Evolutionary conservation across 2,113 vertebrate genomes (phyloP), one percentile per base, ranked within the genome.

Genomic region (Malaclemys terrapin): DNA sequence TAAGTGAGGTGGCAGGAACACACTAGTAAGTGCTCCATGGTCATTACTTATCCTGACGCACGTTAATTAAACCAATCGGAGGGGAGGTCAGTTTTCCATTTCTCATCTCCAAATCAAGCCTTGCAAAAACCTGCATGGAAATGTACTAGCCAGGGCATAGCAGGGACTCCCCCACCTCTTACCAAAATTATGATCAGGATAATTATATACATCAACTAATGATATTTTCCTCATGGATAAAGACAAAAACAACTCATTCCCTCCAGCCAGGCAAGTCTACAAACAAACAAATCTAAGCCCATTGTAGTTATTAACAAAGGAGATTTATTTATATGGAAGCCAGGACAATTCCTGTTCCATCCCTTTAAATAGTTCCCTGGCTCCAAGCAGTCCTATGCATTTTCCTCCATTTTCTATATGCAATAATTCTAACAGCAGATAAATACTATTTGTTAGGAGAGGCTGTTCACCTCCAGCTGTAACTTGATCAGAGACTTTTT

Each of bases 1-100:
- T 17, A 82, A 94, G 76, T 20, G 42, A 88, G 78, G 79, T 82
- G 75, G 45, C 3, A 79, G 45, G 27, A 95, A 96, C 92, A 90
- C 31, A 75, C 19, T 3, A 1, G 53, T 53, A 79, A 89, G 27
- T 1, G 12, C 29, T 72, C 1, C 1, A 11, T 29, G 19, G 54
- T 94, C 80, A 22, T 49, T 92, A 8, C 50, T 72, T 82, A 86
- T 4, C 24, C 27, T 45, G 2, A 53, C 27, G 80, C 2, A 59
- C 17, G 53, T 29, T 89, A 45, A 42, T 57, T 80, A 81, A 53
- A 91, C 80, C 42, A 79, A 50, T 5, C 78, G 29, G 82, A 14
- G 20, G n/a, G 69, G 17, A 62, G 94, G 90, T 87, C 1, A n/a
- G 49, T 52, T 75, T 75, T 42, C 38, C 2, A 2, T 35, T 1